These are phyloP conservation scores for Drosophila merina DNA, from an alignment of 2,888 invertebrate species.

Conservation along the genomic window DNA sequence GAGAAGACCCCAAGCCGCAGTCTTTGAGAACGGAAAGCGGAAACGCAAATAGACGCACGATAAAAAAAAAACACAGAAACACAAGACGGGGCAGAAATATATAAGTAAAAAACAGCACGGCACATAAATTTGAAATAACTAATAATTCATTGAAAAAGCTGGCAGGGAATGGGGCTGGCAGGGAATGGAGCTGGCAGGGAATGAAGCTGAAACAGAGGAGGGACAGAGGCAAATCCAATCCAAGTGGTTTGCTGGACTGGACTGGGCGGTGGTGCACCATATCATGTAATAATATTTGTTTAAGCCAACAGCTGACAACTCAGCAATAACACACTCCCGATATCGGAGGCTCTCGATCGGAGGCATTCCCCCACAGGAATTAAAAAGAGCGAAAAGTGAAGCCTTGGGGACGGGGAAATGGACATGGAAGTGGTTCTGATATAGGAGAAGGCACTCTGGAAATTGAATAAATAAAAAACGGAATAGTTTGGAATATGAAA, in stretches of 20 bases:
- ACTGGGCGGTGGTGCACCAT: conserved; percentile 27
- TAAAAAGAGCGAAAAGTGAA: conserved; percentile 12
- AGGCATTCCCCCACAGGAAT: conserved; percentile 40
- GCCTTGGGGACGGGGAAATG: neutral
- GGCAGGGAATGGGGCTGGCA: conserved; percentile 21
- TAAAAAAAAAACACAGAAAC: conserved; percentile 48
- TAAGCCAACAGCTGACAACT: conserved; percentile 71
- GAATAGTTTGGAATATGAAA: neutral
- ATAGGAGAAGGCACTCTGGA: neutral
- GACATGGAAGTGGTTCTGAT: neutral
- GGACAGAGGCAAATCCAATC: neutral
- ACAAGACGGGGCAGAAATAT: conserved; percentile 14
- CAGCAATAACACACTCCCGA: conserved; percentile 42
- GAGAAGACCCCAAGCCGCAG: conserved; percentile 38
- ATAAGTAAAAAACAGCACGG: conserved; percentile 43
- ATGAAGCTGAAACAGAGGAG: neutral
- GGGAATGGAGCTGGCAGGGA: conserved; percentile 33
- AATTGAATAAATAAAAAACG: neutral
- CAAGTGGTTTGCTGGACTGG: conserved; percentile 20
- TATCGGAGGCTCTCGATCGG: conserved; percentile 30
- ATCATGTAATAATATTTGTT: conserved; percentile 75
- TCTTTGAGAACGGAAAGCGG: conserved; percentile 65
- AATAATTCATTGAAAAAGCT: conserved; percentile 69
- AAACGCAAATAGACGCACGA: conserved; percentile 74
- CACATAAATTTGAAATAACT: conserved; percentile 71